Evolutionary conservation across 2,797 vertebrate genomes (phyloP).

Genomic region (Parauchenoglanis punctatus): DNA sequence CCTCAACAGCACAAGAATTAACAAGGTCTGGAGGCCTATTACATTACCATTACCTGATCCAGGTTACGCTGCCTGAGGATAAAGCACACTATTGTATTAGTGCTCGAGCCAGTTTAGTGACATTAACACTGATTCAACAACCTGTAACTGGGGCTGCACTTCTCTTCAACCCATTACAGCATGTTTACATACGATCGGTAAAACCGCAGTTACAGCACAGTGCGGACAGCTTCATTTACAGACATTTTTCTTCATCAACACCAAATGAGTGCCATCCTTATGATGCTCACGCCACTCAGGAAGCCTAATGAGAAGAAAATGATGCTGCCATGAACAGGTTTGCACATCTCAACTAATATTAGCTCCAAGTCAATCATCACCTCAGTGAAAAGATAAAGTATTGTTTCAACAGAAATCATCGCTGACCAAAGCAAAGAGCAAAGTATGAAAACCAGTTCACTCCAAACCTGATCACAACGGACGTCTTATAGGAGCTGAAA

Average conservation of each 20-base stretch:
- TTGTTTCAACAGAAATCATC: neutral
- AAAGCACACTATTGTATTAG: constrained; percentile 38
- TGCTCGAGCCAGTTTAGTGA: constrained; percentile 16
- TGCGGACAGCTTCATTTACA: neutral
- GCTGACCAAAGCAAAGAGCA: neutral
- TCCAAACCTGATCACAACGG: neutral
- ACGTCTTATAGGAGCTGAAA: neutral
- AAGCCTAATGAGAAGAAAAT: neutral
- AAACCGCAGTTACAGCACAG: neutral
- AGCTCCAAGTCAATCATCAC: neutral
- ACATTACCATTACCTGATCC: constrained; percentile 54
- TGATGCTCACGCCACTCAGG: neutral
- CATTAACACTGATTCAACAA: constrained; percentile 6
- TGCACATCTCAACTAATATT: neutral
- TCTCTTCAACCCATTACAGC: constrained; percentile 7
- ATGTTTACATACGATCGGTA: neutral
- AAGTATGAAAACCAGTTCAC: neutral
- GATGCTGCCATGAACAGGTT: neutral
- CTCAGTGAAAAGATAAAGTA: neutral
- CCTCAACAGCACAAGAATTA: constrained; percentile 46
- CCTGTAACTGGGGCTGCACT: neutral
- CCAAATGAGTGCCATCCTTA: neutral
- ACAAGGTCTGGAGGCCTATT: constrained; percentile 47
- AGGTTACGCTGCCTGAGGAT: constrained; percentile 42
- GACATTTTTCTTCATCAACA: too few relatives aligned